Evolutionary conservation across 2,888 invertebrate genomes (phyloP), one percentile per base, ranked within the genome.

Genomic region (Apamea monoglypha): DNA sequence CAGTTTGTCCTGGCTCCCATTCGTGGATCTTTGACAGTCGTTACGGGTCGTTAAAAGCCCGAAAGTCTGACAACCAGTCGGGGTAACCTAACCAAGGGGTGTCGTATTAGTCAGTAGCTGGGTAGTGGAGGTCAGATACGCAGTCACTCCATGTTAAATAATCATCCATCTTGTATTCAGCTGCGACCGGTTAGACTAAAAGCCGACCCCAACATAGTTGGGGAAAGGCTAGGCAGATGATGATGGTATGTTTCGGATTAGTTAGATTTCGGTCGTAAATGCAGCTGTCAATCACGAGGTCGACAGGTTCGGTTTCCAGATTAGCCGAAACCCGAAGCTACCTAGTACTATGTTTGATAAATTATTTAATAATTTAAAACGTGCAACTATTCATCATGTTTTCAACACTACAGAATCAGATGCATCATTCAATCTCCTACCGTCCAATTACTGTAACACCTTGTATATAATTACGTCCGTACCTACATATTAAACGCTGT

Each of bases 391-490:
- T 84, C 8, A 73, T 69, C 18, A 73, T 44, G 25, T 64, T 80
- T 69, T 73, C 50, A 84, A 73, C 63, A 59, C 80, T 63, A 70
- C 69, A 68, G 18, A 50, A 36, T 64, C 50, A 47, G 66, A 85
- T 68, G 70, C 74, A 79, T 76, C 72, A 85, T 76, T 76, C 76
- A 85, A 79, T 82, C 71, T 74, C 53, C n/a, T 44, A 66, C 61
- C 72, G 21, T 72, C 29, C 74, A 78, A 86, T 85, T 78, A 79
- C 68, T 71, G 50, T 61, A 77, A 74, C 83, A 83, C 71, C 68
- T 72, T 68, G 67, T 74, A 72, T 74, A 72, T 78, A 78, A 78
- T 74, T 72, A 86, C 59, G 74, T 69, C 61, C 72, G 73, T 68
- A 68, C 64, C 67, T 74, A 80, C 59, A 66, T 81, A 75, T 76